phyloP scores from a whole-genome alignment of 64 coral and sea anemone genomes.

The Pocillopora damicornis region DNA sequence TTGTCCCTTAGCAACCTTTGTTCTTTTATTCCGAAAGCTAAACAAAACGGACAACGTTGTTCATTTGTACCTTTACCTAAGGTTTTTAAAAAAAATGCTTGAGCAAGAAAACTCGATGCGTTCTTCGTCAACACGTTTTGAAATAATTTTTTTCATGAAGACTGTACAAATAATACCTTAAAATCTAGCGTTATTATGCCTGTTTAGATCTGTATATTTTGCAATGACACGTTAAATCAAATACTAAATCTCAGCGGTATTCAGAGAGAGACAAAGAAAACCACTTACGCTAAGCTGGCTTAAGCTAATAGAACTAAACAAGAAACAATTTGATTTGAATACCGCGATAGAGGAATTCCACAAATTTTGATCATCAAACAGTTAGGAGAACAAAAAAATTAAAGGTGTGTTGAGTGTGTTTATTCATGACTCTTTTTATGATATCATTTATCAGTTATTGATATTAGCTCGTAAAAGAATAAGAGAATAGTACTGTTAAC shows the following conservation, averaged over 20 bases:
- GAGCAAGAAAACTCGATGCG: background rate
- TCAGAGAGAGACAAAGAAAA: background rate
- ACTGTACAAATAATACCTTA: too few relatives aligned
- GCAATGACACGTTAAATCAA: background rate
- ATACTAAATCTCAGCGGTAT: constrained; percentile 1
- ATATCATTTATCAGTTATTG: background rate
- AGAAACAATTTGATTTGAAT: background rate
- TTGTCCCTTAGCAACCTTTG: constrained; percentile 66
- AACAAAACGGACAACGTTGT: background rate
- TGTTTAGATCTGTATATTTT: background rate
- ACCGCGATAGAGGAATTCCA: background rate
- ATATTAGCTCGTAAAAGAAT: background rate
- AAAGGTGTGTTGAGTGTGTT: background rate
- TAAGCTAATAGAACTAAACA: background rate
- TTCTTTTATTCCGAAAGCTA: background rate
- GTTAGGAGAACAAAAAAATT: background rate
- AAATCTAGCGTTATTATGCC: background rate
- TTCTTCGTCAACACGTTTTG: background rate
- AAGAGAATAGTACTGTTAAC: too few relatives aligned
- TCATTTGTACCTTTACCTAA: background rate
- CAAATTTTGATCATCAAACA: background rate
- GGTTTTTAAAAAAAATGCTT: background rate
- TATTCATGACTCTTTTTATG: background rate
- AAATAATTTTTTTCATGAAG: background rate
- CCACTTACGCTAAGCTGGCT: background rate